These are phyloP conservation scores for Bungarus multicinctus DNA, from an alignment of 2,113 vertebrate genomes.

Conservation along the genomic window DNA sequence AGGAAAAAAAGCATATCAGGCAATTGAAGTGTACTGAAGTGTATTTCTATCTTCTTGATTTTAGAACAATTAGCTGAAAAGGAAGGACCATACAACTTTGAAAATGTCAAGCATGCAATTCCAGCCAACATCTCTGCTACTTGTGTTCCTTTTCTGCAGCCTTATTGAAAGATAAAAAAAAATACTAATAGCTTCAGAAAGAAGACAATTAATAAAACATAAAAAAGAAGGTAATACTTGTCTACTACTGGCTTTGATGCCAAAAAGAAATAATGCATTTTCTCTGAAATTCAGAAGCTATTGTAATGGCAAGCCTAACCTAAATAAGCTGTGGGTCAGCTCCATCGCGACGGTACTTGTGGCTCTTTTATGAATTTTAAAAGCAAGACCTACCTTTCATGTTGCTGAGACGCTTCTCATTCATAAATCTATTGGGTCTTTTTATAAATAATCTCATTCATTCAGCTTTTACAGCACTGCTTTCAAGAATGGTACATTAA, in stretches of 20 bases:
- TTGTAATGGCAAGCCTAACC: neutral
- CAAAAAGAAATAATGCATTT: neutral
- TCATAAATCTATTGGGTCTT: neutral
- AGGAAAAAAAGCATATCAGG: neutral
- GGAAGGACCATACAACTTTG: neutral
- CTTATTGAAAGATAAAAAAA: neutral
- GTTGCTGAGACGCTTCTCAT: neutral
- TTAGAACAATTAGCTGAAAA: neutral
- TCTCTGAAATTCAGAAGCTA: neutral
- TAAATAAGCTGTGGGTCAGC: neutral
- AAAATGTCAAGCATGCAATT: neutral
- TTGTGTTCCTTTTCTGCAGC: neutral
- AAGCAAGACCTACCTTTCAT: neutral
- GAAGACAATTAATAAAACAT: conserved; percentile 7
- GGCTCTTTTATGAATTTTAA: neutral
- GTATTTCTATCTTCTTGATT: neutral
- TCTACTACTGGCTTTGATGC: neutral
- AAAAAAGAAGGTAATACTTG: neutral
- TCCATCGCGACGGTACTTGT: neutral
- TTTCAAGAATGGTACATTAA: neutral
- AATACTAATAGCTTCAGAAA: neutral
- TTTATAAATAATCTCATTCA: conserved; percentile 11
- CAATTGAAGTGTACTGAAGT: neutral
- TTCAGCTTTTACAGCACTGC: neutral
- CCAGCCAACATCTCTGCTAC: neutral